Percentiles rank a stretch among this genome's conserved stretches.
Conservation (phyloP, 2,113 vertebrate genomes). For the Anhinga rufa region DNA sequence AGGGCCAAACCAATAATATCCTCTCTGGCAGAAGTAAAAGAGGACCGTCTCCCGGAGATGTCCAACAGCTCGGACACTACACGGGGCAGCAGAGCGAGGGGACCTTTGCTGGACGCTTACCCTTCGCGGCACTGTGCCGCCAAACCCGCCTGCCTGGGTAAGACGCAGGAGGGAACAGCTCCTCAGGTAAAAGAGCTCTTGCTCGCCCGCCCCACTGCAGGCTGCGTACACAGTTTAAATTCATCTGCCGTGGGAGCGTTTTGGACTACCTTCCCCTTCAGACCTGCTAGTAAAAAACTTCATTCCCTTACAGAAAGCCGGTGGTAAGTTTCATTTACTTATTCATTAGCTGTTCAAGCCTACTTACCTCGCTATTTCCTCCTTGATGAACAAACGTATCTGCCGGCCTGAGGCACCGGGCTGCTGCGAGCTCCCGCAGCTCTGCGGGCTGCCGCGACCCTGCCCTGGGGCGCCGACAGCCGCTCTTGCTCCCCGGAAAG, state of each 20-base stretch:
- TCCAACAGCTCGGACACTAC: too few species aligned
- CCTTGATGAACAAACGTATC: rapidly evolving
- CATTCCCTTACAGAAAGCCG: background rate
- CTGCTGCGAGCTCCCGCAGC: rapidly evolving
- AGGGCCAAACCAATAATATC: background rate
- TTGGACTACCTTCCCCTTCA: background rate
- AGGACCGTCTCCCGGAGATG: rapidly evolving
- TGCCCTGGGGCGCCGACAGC: rapidly evolving
- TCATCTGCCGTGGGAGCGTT: background rate
- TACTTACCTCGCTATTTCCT: background rate
- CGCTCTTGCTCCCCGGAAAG: background rate
- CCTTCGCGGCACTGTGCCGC: rapidly evolving
- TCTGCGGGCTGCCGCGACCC: background rate
- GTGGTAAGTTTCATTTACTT: background rate
- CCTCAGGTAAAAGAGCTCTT: background rate
- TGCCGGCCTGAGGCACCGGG: background rate
- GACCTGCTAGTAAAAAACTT: background rate
- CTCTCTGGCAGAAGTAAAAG: background rate
- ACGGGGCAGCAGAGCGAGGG: rapidly evolving
- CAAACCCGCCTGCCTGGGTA: background rate
- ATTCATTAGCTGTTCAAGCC: too few species aligned
- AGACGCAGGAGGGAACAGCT: background rate
- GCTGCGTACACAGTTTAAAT: background rate
- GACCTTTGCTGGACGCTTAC: background rate
- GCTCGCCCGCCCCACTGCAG: too few species aligned